Percentiles rank a stretch among this genome's conserved stretches.
phyloP scores from a whole-genome alignment of 2,113 vertebrate species.

The Xiphophorus hellerii region DNA sequence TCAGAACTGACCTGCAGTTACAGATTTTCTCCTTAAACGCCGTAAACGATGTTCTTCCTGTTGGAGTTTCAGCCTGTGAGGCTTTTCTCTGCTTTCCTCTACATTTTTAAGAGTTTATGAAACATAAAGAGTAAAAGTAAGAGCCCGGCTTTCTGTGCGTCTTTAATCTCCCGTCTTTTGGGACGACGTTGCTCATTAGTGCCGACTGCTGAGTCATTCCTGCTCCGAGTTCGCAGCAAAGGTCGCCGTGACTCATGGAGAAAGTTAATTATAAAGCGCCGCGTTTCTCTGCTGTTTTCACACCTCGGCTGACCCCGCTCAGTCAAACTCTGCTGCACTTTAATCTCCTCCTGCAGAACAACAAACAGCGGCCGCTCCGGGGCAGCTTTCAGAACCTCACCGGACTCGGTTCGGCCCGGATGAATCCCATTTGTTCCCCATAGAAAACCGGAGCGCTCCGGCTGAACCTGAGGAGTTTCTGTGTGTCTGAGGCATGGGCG shows the following conservation, averaged over 20 bases:
- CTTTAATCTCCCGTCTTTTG: rapidly evolving
- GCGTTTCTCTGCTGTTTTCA: background rate
- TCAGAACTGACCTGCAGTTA: background rate
- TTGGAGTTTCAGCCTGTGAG: background rate
- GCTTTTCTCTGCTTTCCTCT: background rate
- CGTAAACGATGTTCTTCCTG: background rate
- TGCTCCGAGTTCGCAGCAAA: background rate
- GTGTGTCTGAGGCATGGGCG: too few relatives aligned
- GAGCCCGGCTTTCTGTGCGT: background rate
- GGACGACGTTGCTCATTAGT: background rate
- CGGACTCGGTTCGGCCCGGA: background rate
- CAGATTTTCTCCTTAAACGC: too few relatives aligned
- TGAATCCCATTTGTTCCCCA: background rate
- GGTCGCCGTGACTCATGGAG: background rate
- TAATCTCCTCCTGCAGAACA: background rate
- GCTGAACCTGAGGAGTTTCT: background rate
- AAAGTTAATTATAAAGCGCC: background rate
- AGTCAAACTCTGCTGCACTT: background rate
- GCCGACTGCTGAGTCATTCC: slow-evolving; percentile 12
- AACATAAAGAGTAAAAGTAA: background rate
- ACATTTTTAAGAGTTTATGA: background rate
- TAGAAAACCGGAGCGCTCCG: background rate
- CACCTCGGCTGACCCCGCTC: background rate
- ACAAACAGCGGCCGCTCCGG: background rate
- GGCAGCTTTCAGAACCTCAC: background rate